Evolutionary conservation across 2,888 invertebrate species (phyloP).

Genomic region (Drosophila borealis): DNA sequence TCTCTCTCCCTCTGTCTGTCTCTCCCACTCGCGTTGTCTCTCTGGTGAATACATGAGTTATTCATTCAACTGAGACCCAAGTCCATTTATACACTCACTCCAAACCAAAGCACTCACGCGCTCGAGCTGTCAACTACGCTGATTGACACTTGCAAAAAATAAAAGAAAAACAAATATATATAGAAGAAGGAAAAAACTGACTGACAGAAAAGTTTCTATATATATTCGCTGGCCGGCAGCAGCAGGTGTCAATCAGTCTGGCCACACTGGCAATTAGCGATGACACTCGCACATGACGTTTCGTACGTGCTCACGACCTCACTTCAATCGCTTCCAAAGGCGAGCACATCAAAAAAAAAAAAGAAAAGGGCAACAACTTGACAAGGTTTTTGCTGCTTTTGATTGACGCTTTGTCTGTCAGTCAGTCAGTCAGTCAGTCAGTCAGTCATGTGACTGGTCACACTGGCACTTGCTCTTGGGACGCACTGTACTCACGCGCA

Average conservation of each 20-base stretch:
- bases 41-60: constrained; percentile 28
- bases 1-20: no score
- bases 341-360: no score
- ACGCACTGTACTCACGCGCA: background rate
- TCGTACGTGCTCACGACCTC: background rate
- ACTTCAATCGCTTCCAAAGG: background rate
- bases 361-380: no score
- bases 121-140: constrained; percentile 36
- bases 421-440: background rate
- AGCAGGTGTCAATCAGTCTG: constrained; percentile 49
- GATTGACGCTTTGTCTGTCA: background rate
- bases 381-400: background rate
- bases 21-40: background rate
- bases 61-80: constrained; percentile 28
- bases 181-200: constrained; percentile 1
- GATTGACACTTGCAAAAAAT: constrained; percentile 39
- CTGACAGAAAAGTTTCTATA: constrained; percentile 40
- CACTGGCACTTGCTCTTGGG: background rate
- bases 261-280: constrained; percentile 46
- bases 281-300: background rate
- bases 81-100: constrained; percentile 16
- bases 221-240: background rate
- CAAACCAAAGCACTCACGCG: background rate
- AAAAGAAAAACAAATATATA: background rate
- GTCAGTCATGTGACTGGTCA: constrained; percentile 6